Evolutionary conservation across 2,888 invertebrate genomes (phyloP).

Genomic region (Entomobrya proxima): DNA sequence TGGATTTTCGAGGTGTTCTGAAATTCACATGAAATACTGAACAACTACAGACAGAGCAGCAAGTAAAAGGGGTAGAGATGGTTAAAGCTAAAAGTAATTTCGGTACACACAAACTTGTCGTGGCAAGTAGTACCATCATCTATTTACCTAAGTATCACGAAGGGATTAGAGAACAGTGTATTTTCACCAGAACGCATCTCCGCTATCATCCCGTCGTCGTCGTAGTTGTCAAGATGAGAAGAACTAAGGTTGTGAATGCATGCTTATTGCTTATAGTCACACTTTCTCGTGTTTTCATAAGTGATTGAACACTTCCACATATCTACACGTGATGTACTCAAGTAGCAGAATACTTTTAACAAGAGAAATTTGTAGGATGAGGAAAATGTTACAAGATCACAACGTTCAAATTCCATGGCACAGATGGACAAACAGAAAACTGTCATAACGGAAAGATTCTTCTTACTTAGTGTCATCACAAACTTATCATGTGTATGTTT

Average conservation of each 20-base stretch:
- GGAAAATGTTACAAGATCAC: too few relatives aligned
- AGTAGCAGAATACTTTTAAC: too few relatives aligned
- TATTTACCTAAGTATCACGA: constrained; percentile 59
- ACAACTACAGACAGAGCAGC: not conserved
- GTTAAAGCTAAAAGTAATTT: constrained; percentile 3
- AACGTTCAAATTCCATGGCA: not conserved
- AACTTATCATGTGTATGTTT: not conserved
- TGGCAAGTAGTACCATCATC: not conserved
- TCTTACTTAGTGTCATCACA: not conserved
- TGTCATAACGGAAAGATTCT: not conserved
- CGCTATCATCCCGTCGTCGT: not conserved
- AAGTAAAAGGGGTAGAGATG: too few relatives aligned
- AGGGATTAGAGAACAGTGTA: constrained; percentile 51
- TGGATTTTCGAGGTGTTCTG: constrained; percentile 44
- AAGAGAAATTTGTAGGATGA: too few relatives aligned
- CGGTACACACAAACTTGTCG: not conserved
- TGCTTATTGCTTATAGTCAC: not conserved
- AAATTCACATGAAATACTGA: constrained; percentile 16
- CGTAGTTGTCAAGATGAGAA: not conserved
- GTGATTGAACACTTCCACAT: not conserved
- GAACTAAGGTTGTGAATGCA: too few relatives aligned
- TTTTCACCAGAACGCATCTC: constrained; percentile 12
- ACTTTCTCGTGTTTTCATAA: not conserved
- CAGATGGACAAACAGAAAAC: not conserved
- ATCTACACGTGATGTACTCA: too few relatives aligned